Evolutionary conservation across 1,140 invertebrate species (phyloP), one percentile per base, ranked within the genome.

Genomic region (Pomacea maculata): DNA sequence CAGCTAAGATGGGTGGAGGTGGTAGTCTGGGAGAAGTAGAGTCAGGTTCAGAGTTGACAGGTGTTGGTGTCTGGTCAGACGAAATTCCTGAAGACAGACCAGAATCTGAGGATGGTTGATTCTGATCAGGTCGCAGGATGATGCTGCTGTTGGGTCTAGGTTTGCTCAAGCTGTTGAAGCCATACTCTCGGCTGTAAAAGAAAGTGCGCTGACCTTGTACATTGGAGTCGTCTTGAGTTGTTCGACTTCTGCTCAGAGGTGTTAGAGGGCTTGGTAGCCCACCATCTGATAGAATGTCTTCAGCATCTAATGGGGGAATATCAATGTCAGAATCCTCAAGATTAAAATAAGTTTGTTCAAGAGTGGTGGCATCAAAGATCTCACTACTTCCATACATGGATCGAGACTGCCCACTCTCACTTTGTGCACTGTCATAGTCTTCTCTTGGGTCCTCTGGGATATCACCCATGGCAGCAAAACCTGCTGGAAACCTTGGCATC

Each of bases 311-410:
- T 45, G 87, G 87, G 6, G 85, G 87, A 29, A 86, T 76, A 19
- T 88, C 87, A 55, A 86, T 80, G 64, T 88, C 87, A 19, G 86
- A 88, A 52, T 86, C 85, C 61, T 83, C 82, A 19, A 85, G 82
- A 52, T 83, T 83, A 75, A 82, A 85, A 72, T 85, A 84, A 0
- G 72, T 81, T 64, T 83, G 75, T 10, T 29, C 54, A 63, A 74
- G 67, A 71, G 77, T 54, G 34, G 52, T 82, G 34, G 80, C 71
- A 65, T 86, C 83, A 73, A 86, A 87, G 52, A 85, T 82, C 67
- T 88, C 87, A 70, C 85, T 85, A 79, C 86, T 86, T 61, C 84
- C 85, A 74, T 86, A 86, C 70, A 88, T 82, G 34, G 87, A 87
- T 19, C 80, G 71, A 4, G 87, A 86, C 34, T 82, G 74, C 5